Evolutionary conservation across 1,140 invertebrate genomes (phyloP).

Genomic region (Brachystomella parvula): DNA sequence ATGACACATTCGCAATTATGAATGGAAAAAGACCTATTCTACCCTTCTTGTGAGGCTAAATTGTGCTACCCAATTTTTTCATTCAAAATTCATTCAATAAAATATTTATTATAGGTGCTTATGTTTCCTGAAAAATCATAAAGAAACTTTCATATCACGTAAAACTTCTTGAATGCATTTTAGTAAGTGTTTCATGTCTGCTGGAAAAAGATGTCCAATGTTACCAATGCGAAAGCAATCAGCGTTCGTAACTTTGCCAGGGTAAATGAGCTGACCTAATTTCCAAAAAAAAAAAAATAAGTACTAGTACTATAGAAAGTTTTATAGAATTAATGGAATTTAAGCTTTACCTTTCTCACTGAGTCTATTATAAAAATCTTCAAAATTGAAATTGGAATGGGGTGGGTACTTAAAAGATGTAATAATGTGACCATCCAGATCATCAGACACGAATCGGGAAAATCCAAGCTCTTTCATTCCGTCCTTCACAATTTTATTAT

Average conservation of each 20-base stretch:
- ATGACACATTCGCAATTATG: no score
- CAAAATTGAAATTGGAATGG: slow-evolving; percentile 46
- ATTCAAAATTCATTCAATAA: no score
- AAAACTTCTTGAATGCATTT: slow-evolving; percentile 43
- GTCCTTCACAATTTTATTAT: slow-evolving; percentile 42
- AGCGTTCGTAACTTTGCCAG: slow-evolving; percentile 47
- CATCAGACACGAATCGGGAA: slow-evolving; percentile 41
- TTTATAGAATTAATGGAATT: neutral
- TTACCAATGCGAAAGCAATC: slow-evolving; percentile 49
- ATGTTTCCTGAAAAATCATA: no score
- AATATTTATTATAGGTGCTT: no score
- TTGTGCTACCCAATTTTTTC: no score
- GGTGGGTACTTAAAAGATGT: slow-evolving; percentile 46
- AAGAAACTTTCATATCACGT: slow-evolving; percentile 43
- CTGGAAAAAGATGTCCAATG: slow-evolving; percentile 46
- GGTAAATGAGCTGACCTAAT: slow-evolving; percentile 48
- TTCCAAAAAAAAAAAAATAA: slow-evolving; percentile 13
- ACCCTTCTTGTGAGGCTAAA: no score
- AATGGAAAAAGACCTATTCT: no score
- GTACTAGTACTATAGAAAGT: neutral
- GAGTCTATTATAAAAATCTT: slow-evolving; percentile 45
- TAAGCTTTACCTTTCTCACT: slow-evolving; percentile 44
- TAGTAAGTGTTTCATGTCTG: slow-evolving; percentile 45
- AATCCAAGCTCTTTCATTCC: slow-evolving; percentile 48
- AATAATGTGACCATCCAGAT: slow-evolving; percentile 46